Conservation (phyloP, 2,113 vertebrate species). For the Mastomys coucha region DNA sequence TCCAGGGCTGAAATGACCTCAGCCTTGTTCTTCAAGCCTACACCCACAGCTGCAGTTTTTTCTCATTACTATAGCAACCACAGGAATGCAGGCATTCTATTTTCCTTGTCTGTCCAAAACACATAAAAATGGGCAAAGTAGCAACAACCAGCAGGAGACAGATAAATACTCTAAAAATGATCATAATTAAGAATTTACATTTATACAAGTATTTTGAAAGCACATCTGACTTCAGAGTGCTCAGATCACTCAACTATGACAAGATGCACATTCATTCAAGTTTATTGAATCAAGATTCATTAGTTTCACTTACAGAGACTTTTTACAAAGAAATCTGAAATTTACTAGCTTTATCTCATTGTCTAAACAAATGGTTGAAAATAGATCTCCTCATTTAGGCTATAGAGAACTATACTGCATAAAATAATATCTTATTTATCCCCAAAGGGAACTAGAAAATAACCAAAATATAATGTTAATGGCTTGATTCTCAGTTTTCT, state of each 20-base stretch:
- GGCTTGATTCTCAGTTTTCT: conserved; percentile 54
- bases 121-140: conserved; percentile 89
- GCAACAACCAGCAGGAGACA: conserved; percentile 86
- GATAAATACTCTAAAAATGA: conserved; percentile 83
- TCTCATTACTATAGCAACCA: conserved; percentile 93
- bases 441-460: conserved; percentile 48
- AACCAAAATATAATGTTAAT: conserved; percentile 58
- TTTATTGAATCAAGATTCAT: conserved; percentile 80
- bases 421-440: conserved; percentile 64
- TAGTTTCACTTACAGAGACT: conserved; percentile 78
- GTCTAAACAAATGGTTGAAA: conserved; percentile 69
- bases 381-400: conserved; percentile 44
- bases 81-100: conserved; percentile 95
- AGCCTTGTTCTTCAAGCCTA: conserved; percentile 90
- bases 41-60: conserved; percentile 97
- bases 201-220: conserved; percentile 70
- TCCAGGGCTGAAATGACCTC: conserved; percentile 96
- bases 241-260: conserved; percentile 77
- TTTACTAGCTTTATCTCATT: conserved; percentile 74
- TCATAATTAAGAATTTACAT: conserved; percentile 84
- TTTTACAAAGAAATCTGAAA: conserved; percentile 67
- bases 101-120: conserved; percentile 94
- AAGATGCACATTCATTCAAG: conserved; percentile 72
- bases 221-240: conserved; percentile 74
- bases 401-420: conserved; percentile 60